A percentile compares a stretch with the other conserved stretches of the same genome.
These are phyloP conservation scores for Syrista parreyssii DNA, from an alignment of 2,888 invertebrate genomes.

Conservation along the genomic window DNA sequence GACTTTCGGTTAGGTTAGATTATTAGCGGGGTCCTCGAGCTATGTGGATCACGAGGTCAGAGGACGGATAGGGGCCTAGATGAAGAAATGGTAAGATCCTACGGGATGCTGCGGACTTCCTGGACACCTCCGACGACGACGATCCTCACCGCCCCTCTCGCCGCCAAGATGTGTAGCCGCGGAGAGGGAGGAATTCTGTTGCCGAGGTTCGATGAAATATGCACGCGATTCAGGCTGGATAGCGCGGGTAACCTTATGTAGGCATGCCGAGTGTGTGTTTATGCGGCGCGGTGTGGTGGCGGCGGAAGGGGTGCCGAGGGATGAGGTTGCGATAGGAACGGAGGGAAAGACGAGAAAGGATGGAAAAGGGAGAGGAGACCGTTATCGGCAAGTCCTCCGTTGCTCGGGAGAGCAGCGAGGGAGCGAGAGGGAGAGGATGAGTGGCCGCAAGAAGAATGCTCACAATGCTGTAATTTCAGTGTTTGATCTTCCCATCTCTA, in stretches of 20 bases:
- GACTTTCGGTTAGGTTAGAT: neutral
- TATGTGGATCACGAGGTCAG: neutral
- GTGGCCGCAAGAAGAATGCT: conserved; percentile 54
- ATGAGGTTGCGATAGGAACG: conserved; percentile 31
- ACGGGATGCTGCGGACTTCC: neutral
- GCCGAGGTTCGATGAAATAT: conserved; percentile 51
- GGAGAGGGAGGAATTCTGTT: neutral
- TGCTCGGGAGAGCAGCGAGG: conserved; percentile 9
- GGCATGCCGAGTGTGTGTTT: conserved; percentile 52
- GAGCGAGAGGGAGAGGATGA: conserved; percentile 29
- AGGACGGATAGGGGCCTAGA: neutral
- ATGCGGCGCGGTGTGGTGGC: conserved; percentile 25
- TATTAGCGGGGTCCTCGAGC: neutral
- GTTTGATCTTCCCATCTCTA: conserved; percentile 63
- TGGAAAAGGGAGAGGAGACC: conserved; percentile 21
- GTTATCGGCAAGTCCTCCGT: conserved; percentile 14
- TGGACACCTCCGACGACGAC: neutral
- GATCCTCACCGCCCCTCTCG: neutral
- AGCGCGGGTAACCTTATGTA: conserved; percentile 54
- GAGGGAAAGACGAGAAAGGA: conserved; percentile 15
- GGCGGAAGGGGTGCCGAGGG: conserved; percentile 22
- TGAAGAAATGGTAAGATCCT: no score
- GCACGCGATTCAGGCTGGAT: conserved; percentile 56
- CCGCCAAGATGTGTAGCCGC: neutral
- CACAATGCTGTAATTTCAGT: conserved; percentile 64